Evolutionary conservation across 2,113 vertebrate species (phyloP), one percentile per base, ranked within the genome.

Genomic region (Seriola rivoliana): DNA sequence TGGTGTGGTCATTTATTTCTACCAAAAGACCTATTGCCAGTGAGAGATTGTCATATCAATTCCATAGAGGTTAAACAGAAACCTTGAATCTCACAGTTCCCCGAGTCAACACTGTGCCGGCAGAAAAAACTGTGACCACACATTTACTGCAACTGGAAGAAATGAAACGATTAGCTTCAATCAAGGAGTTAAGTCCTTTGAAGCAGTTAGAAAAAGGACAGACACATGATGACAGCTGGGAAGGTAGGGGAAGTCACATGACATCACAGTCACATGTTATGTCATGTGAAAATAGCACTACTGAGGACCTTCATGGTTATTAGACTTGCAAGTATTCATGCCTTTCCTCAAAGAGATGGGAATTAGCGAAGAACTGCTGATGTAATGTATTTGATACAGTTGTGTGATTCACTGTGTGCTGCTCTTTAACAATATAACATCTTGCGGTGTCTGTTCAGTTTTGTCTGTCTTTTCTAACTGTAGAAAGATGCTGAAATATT

Each of bases 261-360:
- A 80, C 64, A 65, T 54, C 54, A 65, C 36, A 71, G 67, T 78
- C 60, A 77, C 68, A 77, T 64, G 75, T 67, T 29, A 44, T 44
- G 34, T 75, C 75, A 85, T 40, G 54, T 87, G 55, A 80, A 75
- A 66, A 23, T 5, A 80, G 38, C 46, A 40, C 14, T 16, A 70
- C 69, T 14, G 14, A 46, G 40, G 44, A 73, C 34, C 34, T 73
- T 69, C 3, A 64, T 9, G 54, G 23, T 17, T 63, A 36, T 34
- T 42, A 65, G n/a, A 52, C 12, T 8, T 55, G 44, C 3, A 13
- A n/a, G 29, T 11, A 34, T 57, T 65, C 48, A 38, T 9, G 8
- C 19, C 50, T 63, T 60, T 64, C 19, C 2, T 42, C 4, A 71
- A 14, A 46, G 3, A n/a, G 1, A 7, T 55, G 10, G 44, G 12